Percentiles rank a stretch among this genome's conserved stretches.
Conservation (phyloP, 2,113 vertebrate genomes). For the Brevimyrus niger region DNA sequence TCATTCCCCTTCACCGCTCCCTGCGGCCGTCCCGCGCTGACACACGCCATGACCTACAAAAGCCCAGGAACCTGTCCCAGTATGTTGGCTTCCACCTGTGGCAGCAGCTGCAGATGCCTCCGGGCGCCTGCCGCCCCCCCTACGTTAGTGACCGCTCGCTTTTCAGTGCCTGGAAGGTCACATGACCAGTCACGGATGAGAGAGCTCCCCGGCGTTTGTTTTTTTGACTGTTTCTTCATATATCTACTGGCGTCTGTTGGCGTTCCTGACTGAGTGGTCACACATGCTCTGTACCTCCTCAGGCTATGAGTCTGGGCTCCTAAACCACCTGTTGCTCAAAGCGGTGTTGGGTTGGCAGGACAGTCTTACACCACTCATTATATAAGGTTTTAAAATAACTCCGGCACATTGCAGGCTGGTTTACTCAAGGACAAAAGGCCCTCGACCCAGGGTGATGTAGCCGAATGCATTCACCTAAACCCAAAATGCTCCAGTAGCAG, state of each 20-base stretch:
- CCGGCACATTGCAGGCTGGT: conserved; percentile 32
- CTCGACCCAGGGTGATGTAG: background rate
- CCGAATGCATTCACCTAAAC: background rate
- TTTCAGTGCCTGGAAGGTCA: background rate
- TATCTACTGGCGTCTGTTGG: background rate
- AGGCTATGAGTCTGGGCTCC: conserved; percentile 14
- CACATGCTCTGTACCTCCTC: background rate
- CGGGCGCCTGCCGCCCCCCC: background rate
- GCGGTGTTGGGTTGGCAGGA: conserved; percentile 46
- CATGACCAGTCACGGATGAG: background rate
- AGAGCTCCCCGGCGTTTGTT: background rate
- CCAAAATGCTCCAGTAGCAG: background rate
- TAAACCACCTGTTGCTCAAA: conserved; percentile 54
- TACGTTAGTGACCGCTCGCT: background rate
- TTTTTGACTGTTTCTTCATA: background rate
- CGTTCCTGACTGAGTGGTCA: background rate
- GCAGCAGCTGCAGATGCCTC: conserved; percentile 1
- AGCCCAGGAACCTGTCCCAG: conserved; percentile 17
- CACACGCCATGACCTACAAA: background rate
- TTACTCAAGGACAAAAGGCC: conserved; percentile 41
- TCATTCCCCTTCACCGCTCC: conserved; percentile 24
- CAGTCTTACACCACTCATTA: conserved; percentile 46
- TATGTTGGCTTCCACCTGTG: conserved; percentile 8
- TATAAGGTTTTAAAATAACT: conserved; percentile 52
- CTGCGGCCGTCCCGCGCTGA: conserved; percentile 27